Evolutionary conservation across 2,797 vertebrate species (phyloP), one percentile per base, ranked within the genome.

Genomic region (Esox masquinongy): DNA sequence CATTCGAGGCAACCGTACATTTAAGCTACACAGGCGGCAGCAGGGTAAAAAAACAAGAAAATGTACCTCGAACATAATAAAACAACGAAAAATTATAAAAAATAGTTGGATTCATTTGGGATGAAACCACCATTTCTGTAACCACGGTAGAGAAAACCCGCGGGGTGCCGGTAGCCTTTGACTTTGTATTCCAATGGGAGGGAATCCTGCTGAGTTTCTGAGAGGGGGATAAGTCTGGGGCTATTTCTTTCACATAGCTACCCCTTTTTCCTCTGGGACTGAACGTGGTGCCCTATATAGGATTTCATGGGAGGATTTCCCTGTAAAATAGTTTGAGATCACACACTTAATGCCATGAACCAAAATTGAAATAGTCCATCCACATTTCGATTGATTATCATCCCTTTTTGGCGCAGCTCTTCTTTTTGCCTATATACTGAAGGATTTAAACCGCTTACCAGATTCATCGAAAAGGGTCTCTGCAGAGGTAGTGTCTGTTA

Each of bases 141-240:
- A 83, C 31, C 31, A 14, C 19, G 29, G 51, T 56, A 75, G 80
- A 39, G 66, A 74, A 74, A 83, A 70, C 49, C 77, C 72, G 67
- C 51, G 56, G 78, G 76, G 79, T 80, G 83, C 47, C 81, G 71
- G 77, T 74, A 74, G 84, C 84, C 77, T 79, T 34, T 80, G 82
- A 90, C 86, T 63, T 78, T 80, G 82, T 88, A 90, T 88, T 90
- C 89, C 89, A 87, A 84, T 83, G 47, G 70, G 83, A 14, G 83
- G 75, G 70, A 82, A 88, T 90, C 89, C 90, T 89, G 90, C 87
- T 85, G 91, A 89, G 84, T 92, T 92, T 89, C 68, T 80, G 80
- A 79, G 81, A 80, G 15, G 74, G 26, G 43, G 74, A 78, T 86
- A 85, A 91, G 88, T 91, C 84, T 78, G 79, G 84, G 83, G 86